Base-by-base conservation (phyloP, 2,113 vertebrate genomes). In the Syngnathoides biaculeatus region DNA sequence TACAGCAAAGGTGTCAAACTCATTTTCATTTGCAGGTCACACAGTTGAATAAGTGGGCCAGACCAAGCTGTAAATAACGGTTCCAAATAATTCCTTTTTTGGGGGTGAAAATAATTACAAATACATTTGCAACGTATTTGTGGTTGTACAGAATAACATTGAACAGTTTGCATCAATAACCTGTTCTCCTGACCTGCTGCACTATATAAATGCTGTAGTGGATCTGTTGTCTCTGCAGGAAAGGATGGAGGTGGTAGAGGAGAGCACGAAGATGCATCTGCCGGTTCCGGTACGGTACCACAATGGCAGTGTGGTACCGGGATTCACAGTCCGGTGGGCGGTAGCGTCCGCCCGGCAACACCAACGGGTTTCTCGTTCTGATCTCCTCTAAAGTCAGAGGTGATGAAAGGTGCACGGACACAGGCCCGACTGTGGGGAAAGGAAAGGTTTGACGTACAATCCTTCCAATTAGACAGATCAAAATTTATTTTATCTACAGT, bases 231-330 rank as follows among this genome's bases (percentile, higher is more conserved):
- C 96, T 93, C 83, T 98, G 96, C 67, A 98, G 90, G 80, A 98
- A 97, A 3, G 96, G 96, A 79, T 98, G 96, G 72, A 98, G 92
- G 88, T 98, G 94, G 83, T 97, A 98, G 13, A 98, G 95, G n/a
- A 98, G 91, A 55, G 95, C 87, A 0, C 94, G 92, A 26, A 98
- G 93, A 87, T 98, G 96, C 0, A 85, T 89, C 86, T 95, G 94
- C 4, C 96, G 89, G 88, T 96, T 95, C n/a, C 96, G 93, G 79
- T 97, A 95, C 0, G 96, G 96, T 26, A 98, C 91, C 68, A 98
- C 95, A 68, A 98, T 82, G 8, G 96, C 96, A 0, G 96, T 98
- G 58, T 94, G 93, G 83, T 95, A 94, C 0, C 87, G 92, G 0
- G 96, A 60, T 72, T 95, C 93, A 39, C 96, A 98, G 77, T 89